phyloP scores from a whole-genome alignment of 2,113 vertebrate genomes.

The Rhizomys pruinosus region DNA sequence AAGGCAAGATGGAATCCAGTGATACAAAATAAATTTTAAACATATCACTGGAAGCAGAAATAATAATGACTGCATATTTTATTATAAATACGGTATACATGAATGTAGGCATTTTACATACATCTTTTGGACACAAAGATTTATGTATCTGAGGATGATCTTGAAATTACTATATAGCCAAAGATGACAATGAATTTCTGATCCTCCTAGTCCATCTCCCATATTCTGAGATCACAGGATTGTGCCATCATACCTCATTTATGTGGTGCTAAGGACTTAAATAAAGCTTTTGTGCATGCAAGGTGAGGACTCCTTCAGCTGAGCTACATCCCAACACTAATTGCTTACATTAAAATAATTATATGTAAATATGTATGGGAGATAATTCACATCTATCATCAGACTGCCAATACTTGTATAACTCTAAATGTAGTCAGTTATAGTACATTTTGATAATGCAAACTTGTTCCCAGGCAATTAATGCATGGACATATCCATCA shows the following conservation, averaged over 20 bases:
- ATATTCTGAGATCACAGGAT: neutral
- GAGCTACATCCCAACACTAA: neutral
- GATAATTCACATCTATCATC: neutral
- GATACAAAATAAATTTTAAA: neutral
- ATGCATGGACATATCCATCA: neutral
- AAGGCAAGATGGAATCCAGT: neutral
- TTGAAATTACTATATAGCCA: neutral
- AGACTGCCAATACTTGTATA: neutral
- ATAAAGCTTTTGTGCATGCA: too few species aligned
- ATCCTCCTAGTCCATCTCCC: neutral
- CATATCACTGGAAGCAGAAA: neutral
- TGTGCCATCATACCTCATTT: neutral
- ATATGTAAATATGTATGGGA: neutral
- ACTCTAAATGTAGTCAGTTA: neutral
- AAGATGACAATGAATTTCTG: neutral
- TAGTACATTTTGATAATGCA: neutral
- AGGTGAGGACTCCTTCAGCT: too few species aligned
- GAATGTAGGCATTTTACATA: neutral
- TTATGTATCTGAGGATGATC: neutral
- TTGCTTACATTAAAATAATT: neutral
- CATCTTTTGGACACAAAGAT: neutral
- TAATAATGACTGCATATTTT: neutral
- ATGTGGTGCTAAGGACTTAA: neutral
- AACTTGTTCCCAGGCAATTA: neutral
- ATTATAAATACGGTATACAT: neutral